Evolutionary conservation across 2,888 invertebrate genomes (phyloP).

Genomic region (Andrena hattorfiana): DNA sequence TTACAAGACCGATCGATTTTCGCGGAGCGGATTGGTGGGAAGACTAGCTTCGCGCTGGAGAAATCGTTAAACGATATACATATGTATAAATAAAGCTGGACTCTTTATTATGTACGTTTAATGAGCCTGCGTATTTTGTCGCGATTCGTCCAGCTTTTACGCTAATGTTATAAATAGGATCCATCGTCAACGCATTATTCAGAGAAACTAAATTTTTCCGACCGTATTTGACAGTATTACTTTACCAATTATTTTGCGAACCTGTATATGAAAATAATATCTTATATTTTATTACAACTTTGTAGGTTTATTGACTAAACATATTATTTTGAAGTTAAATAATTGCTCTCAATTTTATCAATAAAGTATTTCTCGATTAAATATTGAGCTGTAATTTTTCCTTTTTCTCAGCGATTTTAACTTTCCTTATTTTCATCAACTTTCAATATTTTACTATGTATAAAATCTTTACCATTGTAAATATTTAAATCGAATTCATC

Average conservation of each 20-base stretch:
- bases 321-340: not conserved
- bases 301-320: not conserved
- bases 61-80: constrained; percentile 42
- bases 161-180: not conserved
- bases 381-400: not conserved
- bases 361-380: not conserved
- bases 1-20: constrained; percentile 62
- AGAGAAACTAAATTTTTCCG: not conserved
- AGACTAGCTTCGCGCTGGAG: constrained; percentile 25
- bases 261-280: not conserved
- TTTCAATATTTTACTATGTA: too few species aligned
- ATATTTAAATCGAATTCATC: not conserved
- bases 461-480: too few species aligned
- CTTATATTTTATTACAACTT: not conserved
- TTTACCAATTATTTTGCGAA: not conserved
- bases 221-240: not conserved
- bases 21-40: constrained; percentile 37
- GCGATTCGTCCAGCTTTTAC: not conserved
- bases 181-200: not conserved
- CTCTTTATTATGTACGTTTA: not conserved
- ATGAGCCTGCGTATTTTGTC: not conserved
- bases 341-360: not conserved
- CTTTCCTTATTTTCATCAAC: not conserved
- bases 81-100: constrained; percentile 32
- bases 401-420: not conserved